Base-by-base conservation (phyloP, 2,113 vertebrate genomes). In the Buteo buteo region DNA sequence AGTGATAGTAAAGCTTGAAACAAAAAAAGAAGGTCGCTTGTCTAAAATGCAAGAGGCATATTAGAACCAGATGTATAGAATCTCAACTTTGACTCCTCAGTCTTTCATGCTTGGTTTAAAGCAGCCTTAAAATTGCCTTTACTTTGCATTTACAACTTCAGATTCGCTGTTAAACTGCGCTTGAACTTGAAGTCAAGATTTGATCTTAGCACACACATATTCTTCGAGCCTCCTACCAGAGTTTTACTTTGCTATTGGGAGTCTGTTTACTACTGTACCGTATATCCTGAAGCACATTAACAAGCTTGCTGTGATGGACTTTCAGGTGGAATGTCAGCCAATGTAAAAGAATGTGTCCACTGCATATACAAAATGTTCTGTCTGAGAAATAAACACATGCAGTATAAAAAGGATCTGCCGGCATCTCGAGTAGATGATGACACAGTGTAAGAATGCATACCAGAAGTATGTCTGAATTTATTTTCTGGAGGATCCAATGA, bases 91-190 rank as follows among this genome's bases (percentile, higher is more conserved):
- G 97, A 98, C 97, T 98, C 84, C 89, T 97, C 94, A 96, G 96
- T 97, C 97, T 98, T 98, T 98, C 96, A 97, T 98, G 98, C 97
- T 98, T 97, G 90, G 97, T 97, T 98, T 98, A 97, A 98, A 97
- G 95, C 97, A 96, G 96, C 96, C 97, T 98, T 97, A 97, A 97
- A 97, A 95, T 97, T 97, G 96, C 83, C 85, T 98, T 98, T 97
- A 97, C 95, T 98, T 98, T 98, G 92, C 96, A 97, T 98, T 98
- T 98, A 98, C 98, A 98, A 97, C 97, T 98, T 98, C 13, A 86
- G 96, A 97, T 98, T 98, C 40, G n/a, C 97, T 96, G 93, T 98
- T 98, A 98, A 98, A 98, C 98, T 98, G 81, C 10, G 22, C 95
- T 98, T 98, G 98, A 98, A 98, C 98, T 98, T 97, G 64, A 98